Conservation (phyloP, 2,113 vertebrate genomes). For the Leucosticte australis region DNA sequence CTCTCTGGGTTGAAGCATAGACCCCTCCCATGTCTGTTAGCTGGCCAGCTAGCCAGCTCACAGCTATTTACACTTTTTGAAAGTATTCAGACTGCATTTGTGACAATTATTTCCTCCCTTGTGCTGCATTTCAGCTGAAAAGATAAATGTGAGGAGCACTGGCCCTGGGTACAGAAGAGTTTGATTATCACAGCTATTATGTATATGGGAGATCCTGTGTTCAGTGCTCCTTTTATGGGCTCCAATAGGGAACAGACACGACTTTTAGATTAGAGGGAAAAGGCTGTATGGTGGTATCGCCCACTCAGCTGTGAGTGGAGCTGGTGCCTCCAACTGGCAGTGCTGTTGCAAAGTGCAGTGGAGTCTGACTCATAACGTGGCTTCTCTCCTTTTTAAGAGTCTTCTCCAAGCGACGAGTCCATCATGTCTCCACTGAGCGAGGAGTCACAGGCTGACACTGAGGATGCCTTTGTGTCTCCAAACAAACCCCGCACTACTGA, state of each 20-base stretch:
- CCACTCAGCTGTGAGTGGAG: accelerated
- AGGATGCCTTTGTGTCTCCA: constrained; percentile 89
- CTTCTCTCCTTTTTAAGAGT: constrained; percentile 74
- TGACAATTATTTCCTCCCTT: background rate
- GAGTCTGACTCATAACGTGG: background rate
- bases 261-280: background rate
- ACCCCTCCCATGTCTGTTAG: background rate
- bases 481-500: constrained; percentile 96
- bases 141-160: background rate
- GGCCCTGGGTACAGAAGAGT: background rate
- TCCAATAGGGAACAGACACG: background rate
- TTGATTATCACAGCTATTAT: background rate
- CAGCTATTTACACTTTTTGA: background rate
- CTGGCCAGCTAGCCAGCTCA: background rate
- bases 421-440: constrained; percentile 88
- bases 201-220: background rate
- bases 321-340: background rate
- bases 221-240: background rate
- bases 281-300: background rate
- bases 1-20: background rate
- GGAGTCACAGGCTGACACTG: constrained; percentile 87
- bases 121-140: background rate
- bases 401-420: constrained; percentile 88
- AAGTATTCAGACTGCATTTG: background rate
- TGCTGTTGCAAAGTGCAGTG: background rate